Base-by-base conservation (phyloP, 1,140 invertebrate species). In the Galendromus occidentalis region DNA sequence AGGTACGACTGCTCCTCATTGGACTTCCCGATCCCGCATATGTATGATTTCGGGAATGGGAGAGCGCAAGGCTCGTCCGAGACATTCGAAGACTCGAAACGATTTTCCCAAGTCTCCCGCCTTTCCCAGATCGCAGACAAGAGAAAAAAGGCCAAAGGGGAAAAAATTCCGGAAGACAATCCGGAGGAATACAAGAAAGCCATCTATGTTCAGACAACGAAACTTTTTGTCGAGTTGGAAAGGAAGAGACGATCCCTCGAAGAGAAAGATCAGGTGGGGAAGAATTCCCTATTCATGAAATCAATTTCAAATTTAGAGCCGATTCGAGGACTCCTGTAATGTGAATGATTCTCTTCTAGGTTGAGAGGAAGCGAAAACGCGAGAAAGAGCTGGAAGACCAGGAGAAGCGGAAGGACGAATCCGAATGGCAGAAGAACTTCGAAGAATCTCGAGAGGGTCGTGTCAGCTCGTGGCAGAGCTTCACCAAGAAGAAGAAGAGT, bases 351-450 rank as follows among this genome's bases (percentile, higher is more conserved):
- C 1, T 22, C 44, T 47, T 59, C 65, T n/a, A 70, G 41, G 65
- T 59, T 25, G 51, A 59, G 25, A 78, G 78, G 63, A 97, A 96
- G 76, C 77, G 93, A 64, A 96, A 97, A 78, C 80, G 91, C 33
- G 91, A 97, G 78, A 83, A 87, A 44, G 92, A 97, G 80, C 85
- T 91, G 63, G 86, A 89, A 67, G 88, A 88, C 66, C 91, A 94
- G 76, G 89, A 93, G 72, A 85, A 86, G 71, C 82, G 85, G 66
- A 87, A 89, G 65, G 75, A 86, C 59, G 86, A 94, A 72, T 86
- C 88, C 71, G 91, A 96, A 76, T 97, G 92, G 91, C 86, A 93
- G 68, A 91, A 93, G 73, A 98, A 97, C 79, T 98, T 93, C 81
- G 93, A 98, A 78, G 92, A 93, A 79, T 93, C 89, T 55, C 80